Evolutionary conservation across 2,888 invertebrate species (phyloP), one percentile per base, ranked within the genome.

Genomic region (Tipula lateralis): DNA sequence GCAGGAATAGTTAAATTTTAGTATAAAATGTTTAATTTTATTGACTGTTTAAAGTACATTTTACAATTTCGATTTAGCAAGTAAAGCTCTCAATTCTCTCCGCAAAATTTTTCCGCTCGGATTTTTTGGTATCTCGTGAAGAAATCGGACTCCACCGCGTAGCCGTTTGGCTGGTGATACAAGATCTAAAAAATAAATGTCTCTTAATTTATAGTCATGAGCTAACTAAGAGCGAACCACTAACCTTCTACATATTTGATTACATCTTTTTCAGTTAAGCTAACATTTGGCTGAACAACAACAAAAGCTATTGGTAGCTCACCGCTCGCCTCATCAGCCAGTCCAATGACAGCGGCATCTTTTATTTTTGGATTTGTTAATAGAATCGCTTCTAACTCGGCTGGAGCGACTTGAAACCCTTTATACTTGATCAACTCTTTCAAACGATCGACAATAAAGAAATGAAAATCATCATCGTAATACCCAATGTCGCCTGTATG

Each of bases 401-500:
- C 96, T 1, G 97, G 97, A 0, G 97, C 94, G 87, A 96, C 95
- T 92, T 96, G 94, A 87, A 93, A 95, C 66, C 94, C 96, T 89
- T 97, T 97, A 88, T 96, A 96, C 89, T 97, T 97, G 87, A 97
- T 97, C 30, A 97, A 92, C 88, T 97, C 97, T 89, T 97, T 97
- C 19, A 96, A 91, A 85, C 97, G 91, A 89, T 96, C 97, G 1
- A 96, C 95, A 86, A 97, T 93, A 88, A 92, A 96, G 89, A 96
- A 95, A 89, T 92, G 94, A 0, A 93, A 94, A 19, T 96, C 93
- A 0, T 93, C 89, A 88, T 97, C 96, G 87, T 94, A 95, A 89
- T 95, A 96, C 0, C 95, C 97, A 86, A 97, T 91, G 89, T 97
- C 97, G 0, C 97, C 97, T 32, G 94, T 93, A 86, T 93, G 92